These are phyloP conservation scores for Lacerta viridis DNA, from an alignment of 2,797 vertebrate species.

Conservation along the genomic window DNA sequence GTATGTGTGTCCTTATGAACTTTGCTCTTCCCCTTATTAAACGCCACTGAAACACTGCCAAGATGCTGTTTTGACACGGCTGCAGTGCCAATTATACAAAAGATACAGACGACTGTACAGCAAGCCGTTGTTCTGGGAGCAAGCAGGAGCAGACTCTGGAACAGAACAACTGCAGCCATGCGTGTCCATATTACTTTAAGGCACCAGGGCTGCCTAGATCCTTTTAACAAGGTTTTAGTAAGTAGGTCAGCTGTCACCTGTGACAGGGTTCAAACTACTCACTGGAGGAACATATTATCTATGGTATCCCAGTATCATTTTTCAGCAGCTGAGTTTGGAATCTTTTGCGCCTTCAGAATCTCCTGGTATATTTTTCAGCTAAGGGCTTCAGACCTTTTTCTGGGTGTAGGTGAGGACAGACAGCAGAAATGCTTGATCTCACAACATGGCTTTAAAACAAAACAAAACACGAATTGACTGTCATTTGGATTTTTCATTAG, in stretches of 20 bases:
- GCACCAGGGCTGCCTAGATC: conserved; percentile 30
- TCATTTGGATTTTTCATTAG: neutral
- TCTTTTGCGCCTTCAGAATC: conserved; percentile 62
- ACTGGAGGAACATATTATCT: conserved; percentile 54
- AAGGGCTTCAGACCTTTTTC: conserved; percentile 34
- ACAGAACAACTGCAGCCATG: neutral
- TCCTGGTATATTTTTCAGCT: conserved; percentile 39
- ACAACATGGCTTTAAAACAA: neutral
- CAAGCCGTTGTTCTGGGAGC: conserved; percentile 6
- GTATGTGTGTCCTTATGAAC: conserved; percentile 26
- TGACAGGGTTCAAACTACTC: conserved; percentile 59
- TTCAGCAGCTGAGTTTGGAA: conserved; percentile 77
- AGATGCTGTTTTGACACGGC: conserved; percentile 47
- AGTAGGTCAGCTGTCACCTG: conserved; percentile 78
- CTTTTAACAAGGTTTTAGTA: conserved; percentile 49
- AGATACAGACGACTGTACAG: conserved; percentile 55
- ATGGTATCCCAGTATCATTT: conserved; percentile 68
- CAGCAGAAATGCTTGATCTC: neutral
- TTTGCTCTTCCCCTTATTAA: conserved; percentile 36
- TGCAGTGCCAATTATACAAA: conserved; percentile 58
- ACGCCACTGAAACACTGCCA: conserved; percentile 51
- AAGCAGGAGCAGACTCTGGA: neutral
- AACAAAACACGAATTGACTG: neutral
- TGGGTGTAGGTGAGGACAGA: conserved; percentile 35
- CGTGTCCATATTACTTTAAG: neutral